phyloP scores from a whole-genome alignment of 2,113 vertebrate species.

The Onychostruthus taczanowskii region DNA sequence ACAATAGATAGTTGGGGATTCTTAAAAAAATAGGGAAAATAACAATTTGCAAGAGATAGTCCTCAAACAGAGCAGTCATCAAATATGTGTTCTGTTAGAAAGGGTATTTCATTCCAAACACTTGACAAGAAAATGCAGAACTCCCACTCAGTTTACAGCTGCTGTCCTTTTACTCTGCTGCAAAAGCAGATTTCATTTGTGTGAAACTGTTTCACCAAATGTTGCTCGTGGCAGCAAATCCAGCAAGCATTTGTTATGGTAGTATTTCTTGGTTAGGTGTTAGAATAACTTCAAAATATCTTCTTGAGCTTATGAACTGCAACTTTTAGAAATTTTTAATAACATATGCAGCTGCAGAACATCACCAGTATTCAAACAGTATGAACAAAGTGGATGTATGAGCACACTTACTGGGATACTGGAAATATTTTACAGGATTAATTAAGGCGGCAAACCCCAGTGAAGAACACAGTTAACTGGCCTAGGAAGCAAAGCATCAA shows the following conservation, averaged over 20 bases:
- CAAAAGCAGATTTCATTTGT: slow-evolving; percentile 44
- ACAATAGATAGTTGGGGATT: neutral
- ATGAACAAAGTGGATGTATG: neutral
- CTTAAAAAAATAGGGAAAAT: neutral
- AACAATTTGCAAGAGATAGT: neutral
- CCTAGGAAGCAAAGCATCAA: neutral
- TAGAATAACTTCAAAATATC: neutral
- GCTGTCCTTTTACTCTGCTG: slow-evolving; percentile 51
- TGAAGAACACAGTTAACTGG: neutral
- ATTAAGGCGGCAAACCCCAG: neutral
- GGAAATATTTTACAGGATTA: neutral
- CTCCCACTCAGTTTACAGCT: slow-evolving; percentile 55
- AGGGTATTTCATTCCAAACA: slow-evolving; percentile 8
- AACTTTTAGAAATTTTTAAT: neutral
- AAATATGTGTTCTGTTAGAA: neutral
- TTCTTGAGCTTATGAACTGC: neutral
- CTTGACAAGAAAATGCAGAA: slow-evolving; percentile 43
- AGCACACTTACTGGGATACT: neutral
- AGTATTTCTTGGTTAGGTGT: neutral
- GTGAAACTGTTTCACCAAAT: slow-evolving; percentile 1
- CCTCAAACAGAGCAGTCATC: neutral
- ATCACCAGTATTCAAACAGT: neutral
- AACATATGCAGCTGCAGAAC: neutral
- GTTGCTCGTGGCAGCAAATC: slow-evolving; percentile 17
- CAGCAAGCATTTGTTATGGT: neutral